Base-by-base conservation (phyloP, 2,888 invertebrate genomes). In the Nephrotoma guestfalica region DNA sequence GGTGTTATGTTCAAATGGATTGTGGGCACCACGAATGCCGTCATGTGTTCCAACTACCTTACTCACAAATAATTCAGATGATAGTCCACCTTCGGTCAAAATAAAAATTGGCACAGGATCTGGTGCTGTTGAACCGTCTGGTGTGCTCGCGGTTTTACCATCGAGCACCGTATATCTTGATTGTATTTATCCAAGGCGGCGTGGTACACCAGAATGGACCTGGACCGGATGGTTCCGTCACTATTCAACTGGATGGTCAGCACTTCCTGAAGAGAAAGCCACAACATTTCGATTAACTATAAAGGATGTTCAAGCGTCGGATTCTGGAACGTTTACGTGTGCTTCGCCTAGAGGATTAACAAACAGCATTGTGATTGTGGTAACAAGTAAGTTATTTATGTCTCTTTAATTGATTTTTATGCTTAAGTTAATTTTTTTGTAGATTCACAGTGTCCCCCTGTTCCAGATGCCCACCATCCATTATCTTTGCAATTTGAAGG, bases 171-270 rank as follows among this genome's bases (percentile, higher is more conserved):
- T 97, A 18, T 95, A 96, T 89, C 92, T 97, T 87, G 97, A 97
- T 91, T 97, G 97, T 90, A 93, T 97, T 89, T 95, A 95, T 89
- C 94, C 95, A 0, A 92, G 96, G 47, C 93, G 94, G 18, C 92
- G 95, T 30, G 97, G 97, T 0, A 95, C 95, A 88, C 97, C 97
- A 0, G 96, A 96, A 89, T 97, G 97, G 97, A 95, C 95, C 86
- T 97, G 97, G 96, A 96, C 96, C 0, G 95, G 96, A 87, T 94
- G 95, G 87, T 93, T 94, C 89, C 95, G 96, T 88, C 95, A 95
- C 90, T 96, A 96, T 91, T 93, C 94, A 86, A 95, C 96, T 88
- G 92, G 92, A 88, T 92, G 92, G 92, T 91, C 91, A 6, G 90
- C 90, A 47, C 89, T 89, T 85, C 90, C 90, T 84, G 91, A 91